Evolutionary conservation across 2,888 invertebrate genomes (phyloP).

Genomic region (Sinohyriopsis cumingii): DNA sequence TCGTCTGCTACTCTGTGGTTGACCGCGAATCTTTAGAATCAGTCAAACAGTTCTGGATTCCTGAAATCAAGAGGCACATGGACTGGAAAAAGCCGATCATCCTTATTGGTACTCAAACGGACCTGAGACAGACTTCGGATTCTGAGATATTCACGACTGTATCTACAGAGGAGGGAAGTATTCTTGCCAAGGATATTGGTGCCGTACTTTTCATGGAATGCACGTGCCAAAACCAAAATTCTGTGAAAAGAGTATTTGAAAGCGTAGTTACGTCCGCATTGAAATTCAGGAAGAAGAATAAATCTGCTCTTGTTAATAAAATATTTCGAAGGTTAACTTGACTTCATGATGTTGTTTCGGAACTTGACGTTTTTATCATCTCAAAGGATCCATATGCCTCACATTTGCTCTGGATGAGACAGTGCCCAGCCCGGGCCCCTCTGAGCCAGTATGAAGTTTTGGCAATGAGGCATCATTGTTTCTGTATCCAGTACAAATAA

Average conservation of each 20-base stretch:
- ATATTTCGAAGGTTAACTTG: too few species aligned
- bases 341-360: too few species aligned
- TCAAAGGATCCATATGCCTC: too few species aligned
- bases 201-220: slow-evolving; percentile 54
- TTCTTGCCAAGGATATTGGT: slow-evolving; percentile 48
- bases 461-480: too few species aligned
- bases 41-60: slow-evolving; percentile 53
- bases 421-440: too few species aligned
- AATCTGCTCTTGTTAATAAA: too few species aligned
- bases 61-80: slow-evolving; percentile 54
- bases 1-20: slow-evolving; percentile 56
- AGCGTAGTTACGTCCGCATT: slow-evolving; percentile 50
- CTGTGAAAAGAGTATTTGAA: slow-evolving; percentile 48
- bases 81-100: slow-evolving; percentile 49
- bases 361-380: too few species aligned
- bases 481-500: too few species aligned
- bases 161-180: slow-evolving; percentile 45
- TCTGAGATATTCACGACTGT: slow-evolving; percentile 44
- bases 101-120: slow-evolving; percentile 58
- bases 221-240: slow-evolving; percentile 37
- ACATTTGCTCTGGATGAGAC: too few species aligned
- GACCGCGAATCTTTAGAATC: slow-evolving; percentile 56
- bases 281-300: slow-evolving; percentile 48
- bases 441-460: too few species aligned
- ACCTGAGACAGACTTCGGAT: slow-evolving; percentile 44